Percentiles rank a stretch among this genome's conserved stretches.
These are phyloP conservation scores for Tupiocoris notatus DNA, from an alignment of 2,888 invertebrate species.

Conservation along the genomic window DNA sequence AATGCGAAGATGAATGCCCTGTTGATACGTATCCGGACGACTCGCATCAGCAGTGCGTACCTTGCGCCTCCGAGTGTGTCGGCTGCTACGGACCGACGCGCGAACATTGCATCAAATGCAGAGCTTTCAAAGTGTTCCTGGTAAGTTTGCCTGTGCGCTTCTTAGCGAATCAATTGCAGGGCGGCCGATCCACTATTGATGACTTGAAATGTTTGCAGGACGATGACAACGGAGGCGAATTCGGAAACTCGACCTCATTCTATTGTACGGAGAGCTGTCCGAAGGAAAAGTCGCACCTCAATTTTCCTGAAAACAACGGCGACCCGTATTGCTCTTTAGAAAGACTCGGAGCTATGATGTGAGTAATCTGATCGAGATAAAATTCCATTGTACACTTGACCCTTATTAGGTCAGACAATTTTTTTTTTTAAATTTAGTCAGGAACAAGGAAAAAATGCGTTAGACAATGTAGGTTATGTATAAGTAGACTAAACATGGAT, in stretches of 20 bases:
- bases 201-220: conserved; percentile 20
- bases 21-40: conserved; percentile 78
- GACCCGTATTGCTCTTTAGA: conserved; percentile 78
- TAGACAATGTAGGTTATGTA: too few species aligned
- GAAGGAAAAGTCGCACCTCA: conserved; percentile 70
- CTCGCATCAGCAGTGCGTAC: conserved; percentile 60
- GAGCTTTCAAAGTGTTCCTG: conserved; percentile 49
- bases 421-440: too few species aligned
- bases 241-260: conserved; percentile 67
- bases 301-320: conserved; percentile 66
- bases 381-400: too few species aligned
- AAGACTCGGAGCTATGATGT: conserved; percentile 54
- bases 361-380: too few species aligned
- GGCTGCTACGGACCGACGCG: conserved; percentile 77
- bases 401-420: too few species aligned
- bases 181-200: too few species aligned
- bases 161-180: too few species aligned
- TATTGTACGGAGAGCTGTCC: conserved; percentile 86
- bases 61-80: conserved; percentile 73
- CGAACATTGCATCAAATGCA: conserved; percentile 62
- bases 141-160: too few species aligned
- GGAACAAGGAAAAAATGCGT: too few species aligned
- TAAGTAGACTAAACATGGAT: too few species aligned
- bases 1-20: conserved; percentile 88
- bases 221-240: conserved; percentile 50